phyloP scores from a whole-genome alignment of 2,797 vertebrate species.

The Scleropages formosus region DNA sequence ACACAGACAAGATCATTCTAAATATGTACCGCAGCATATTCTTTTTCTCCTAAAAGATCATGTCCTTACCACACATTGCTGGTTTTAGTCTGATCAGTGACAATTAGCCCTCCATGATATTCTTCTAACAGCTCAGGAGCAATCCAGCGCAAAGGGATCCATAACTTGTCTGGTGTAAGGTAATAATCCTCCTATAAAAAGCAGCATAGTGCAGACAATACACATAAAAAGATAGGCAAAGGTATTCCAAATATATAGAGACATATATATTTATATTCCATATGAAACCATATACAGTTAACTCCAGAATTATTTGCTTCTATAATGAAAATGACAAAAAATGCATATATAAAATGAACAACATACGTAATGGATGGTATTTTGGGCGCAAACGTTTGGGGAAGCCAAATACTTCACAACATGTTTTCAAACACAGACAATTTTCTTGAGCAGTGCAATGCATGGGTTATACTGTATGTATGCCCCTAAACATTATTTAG shows the following conservation, averaged over 20 bases:
- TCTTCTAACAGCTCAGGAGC: constrained; percentile 88
- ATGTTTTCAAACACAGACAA: no score
- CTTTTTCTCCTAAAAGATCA: not conserved
- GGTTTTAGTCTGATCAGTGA: constrained; percentile 87
- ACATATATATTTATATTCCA: constrained; percentile 21
- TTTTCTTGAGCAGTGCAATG: no score
- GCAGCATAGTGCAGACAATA: not conserved
- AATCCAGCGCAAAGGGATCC: constrained; percentile 91
- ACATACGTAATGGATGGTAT: no score
- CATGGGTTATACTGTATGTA: no score
- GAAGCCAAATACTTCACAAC: no score
- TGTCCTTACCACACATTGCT: constrained; percentile 87
- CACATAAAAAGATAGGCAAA: not conserved
- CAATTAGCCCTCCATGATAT: constrained; percentile 80
- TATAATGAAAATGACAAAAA: no score
- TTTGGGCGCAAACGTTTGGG: no score
- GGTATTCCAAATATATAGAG: not conserved
- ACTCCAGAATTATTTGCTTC: no score
- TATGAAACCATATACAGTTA: no score
- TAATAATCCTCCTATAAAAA: constrained; percentile 86
- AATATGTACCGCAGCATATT: not conserved
- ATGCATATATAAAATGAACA: no score
- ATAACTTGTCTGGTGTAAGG: constrained; percentile 85
- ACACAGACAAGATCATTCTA: not conserved
- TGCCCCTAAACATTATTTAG: no score